Evolutionary conservation across 2,797 vertebrate species (phyloP).

Genomic region (Macropodus opercularis): DNA sequence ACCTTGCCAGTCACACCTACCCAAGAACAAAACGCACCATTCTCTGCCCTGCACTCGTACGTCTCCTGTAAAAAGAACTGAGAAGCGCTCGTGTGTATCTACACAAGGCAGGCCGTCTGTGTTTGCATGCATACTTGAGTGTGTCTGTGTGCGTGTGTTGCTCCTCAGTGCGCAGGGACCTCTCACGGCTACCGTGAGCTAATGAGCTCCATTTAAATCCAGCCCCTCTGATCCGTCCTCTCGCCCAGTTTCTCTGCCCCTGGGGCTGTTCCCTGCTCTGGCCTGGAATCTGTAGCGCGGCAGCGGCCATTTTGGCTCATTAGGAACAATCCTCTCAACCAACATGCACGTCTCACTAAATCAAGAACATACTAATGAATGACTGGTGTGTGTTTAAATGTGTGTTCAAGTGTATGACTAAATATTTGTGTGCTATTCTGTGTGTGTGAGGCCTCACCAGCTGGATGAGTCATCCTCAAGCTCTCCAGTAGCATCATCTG

Average conservation of each 20-base stretch:
- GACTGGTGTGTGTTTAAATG: slow-evolving; percentile 59
- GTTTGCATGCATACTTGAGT: slow-evolving; percentile 32
- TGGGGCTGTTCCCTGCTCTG: slow-evolving; percentile 68
- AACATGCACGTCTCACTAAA: slow-evolving; percentile 65
- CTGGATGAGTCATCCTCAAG: slow-evolving; percentile 74
- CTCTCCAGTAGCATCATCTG: slow-evolving; percentile 54
- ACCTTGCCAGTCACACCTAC: slow-evolving; percentile 54
- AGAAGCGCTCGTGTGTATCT: slow-evolving; percentile 13
- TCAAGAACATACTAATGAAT: slow-evolving; percentile 69
- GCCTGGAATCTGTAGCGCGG: slow-evolving; percentile 71
- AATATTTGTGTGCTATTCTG: slow-evolving; percentile 57
- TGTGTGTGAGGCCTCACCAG: slow-evolving; percentile 54
- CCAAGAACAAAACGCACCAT: slow-evolving; percentile 33
- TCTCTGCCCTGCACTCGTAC: slow-evolving; percentile 13
- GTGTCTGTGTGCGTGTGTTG: slow-evolving; percentile 27
- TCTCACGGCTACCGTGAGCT: slow-evolving; percentile 72
- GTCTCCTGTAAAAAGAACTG: slow-evolving; percentile 16
- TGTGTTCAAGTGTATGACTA: slow-evolving; percentile 52
- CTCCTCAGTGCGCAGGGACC: slow-evolving; percentile 68
- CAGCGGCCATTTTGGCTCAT: slow-evolving; percentile 78
- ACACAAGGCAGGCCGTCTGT: slow-evolving; percentile 35
- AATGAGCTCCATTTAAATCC: slow-evolving; percentile 82
- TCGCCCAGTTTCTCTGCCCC: slow-evolving; percentile 77
- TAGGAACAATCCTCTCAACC: slow-evolving; percentile 71
- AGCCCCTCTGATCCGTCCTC: slow-evolving; percentile 73